Conservation (phyloP, 2,888 invertebrate genomes). For the Lithophane ornitopus region DNA sequence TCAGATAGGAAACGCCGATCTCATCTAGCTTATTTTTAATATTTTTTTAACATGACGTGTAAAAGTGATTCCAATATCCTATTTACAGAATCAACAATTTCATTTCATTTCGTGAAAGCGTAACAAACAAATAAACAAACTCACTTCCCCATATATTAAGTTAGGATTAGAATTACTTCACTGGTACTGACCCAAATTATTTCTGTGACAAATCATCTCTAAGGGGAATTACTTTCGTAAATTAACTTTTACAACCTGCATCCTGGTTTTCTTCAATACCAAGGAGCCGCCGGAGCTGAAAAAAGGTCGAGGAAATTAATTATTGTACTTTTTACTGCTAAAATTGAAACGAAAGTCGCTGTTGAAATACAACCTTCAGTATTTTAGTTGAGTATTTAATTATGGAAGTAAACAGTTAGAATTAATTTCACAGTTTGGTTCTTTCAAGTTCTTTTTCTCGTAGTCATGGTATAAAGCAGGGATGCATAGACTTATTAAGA, state of each 20-base stretch:
- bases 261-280: constrained; percentile 22
- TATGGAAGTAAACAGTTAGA: neutral
- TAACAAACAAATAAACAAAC: too few relatives aligned
- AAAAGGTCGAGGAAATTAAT: constrained; percentile 31
- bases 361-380: constrained; percentile 16
- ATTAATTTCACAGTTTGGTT: constrained; percentile 8
- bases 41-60: too few relatives aligned
- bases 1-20: too few relatives aligned
- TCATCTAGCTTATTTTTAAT: too few relatives aligned
- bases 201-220: neutral
- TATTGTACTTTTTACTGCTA: constrained; percentile 35
- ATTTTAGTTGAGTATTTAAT: constrained; percentile 29
- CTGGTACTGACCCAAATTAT: neutral
- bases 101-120: too few relatives aligned
- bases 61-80: too few relatives aligned
- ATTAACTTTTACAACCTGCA: neutral
- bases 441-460: too few relatives aligned
- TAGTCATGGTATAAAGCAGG: too few relatives aligned
- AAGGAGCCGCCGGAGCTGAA: neutral
- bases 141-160: too few relatives aligned
- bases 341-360: constrained; percentile 32
- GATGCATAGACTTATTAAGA: too few relatives aligned
- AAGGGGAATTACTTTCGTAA: neutral
- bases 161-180: neutral
- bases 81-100: too few relatives aligned